Percentiles rank a stretch among this genome's conserved stretches.
These are phyloP conservation scores for Acutogordius australiensis DNA, from an alignment of 2,888 invertebrate species.

Conservation along the genomic window DNA sequence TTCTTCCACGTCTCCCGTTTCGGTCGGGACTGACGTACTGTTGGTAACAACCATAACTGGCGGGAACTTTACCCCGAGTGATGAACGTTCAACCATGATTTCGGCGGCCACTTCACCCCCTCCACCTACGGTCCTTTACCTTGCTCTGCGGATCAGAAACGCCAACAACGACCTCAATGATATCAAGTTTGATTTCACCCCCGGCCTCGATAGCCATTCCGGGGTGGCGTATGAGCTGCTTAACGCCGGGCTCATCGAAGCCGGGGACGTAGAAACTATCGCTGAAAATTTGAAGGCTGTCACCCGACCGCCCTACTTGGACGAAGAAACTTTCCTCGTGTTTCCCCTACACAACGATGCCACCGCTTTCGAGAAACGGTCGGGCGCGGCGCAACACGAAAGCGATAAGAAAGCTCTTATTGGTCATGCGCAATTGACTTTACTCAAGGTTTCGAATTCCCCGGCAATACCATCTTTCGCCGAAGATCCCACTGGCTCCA, in stretches of 20 bases:
- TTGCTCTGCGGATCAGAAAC: constrained; percentile 31
- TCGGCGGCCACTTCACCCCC: too few species aligned
- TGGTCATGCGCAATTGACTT: background rate
- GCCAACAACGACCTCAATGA: constrained; percentile 66
- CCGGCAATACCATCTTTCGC: too few species aligned
- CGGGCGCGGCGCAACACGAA: too few species aligned
- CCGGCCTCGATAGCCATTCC: constrained; percentile 33
- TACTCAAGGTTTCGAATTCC: background rate
- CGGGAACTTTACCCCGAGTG: too few species aligned
- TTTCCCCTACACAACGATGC: too few species aligned
- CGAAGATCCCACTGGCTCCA: too few species aligned
- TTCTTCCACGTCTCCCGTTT: too few species aligned
- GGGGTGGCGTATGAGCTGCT: constrained; percentile 76
- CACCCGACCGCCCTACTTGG: background rate
- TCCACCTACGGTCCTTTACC: too few species aligned
- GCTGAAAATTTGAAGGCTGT: background rate
- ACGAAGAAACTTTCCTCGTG: background rate
- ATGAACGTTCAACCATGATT: too few species aligned
- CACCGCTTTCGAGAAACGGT: too few species aligned
- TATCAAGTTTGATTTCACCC: constrained; percentile 74
- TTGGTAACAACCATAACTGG: too few species aligned
- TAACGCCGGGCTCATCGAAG: constrained; percentile 70
- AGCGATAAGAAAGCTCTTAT: background rate
- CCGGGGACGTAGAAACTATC: constrained; percentile 38
- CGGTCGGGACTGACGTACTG: too few species aligned